Evolutionary conservation across 2,113 vertebrate genomes (phyloP).

Genomic region (Microtus oregoni): DNA sequence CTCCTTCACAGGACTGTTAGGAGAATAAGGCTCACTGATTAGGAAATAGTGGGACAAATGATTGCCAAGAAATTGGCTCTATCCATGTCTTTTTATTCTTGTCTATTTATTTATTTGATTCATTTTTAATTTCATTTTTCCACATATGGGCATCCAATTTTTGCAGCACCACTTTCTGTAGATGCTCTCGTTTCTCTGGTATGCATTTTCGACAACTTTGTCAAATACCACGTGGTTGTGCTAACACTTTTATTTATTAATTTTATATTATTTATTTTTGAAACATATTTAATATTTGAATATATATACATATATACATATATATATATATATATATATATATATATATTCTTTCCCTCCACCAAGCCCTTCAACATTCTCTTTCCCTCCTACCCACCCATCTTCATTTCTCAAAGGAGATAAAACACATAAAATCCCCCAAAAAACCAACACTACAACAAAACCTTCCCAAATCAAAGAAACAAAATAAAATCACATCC

Average conservation of each 20-base stretch:
- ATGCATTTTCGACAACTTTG: neutral
- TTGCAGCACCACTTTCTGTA: neutral
- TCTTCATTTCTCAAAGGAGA: neutral
- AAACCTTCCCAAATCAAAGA: neutral
- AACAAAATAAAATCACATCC: neutral
- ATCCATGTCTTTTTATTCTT: neutral
- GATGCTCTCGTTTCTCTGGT: neutral
- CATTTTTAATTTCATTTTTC: neutral
- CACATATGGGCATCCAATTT: neutral
- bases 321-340: too few species aligned
- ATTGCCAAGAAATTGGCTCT: neutral
- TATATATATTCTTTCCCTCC: neutral
- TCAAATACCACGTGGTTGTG: neutral
- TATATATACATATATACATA: too few species aligned
- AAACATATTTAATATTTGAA: neutral
- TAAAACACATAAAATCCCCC: neutral
- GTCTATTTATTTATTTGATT: neutral
- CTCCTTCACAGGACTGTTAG: neutral
- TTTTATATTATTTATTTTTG: neutral
- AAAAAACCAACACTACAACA: neutral
- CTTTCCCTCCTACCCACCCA: rapidly evolving
- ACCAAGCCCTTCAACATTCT: neutral
- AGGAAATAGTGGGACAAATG: neutral
- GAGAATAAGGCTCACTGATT: neutral
- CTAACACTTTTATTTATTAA: neutral